Conservation (phyloP, 2,888 invertebrate species). For the Epicampocera succincta region DNA sequence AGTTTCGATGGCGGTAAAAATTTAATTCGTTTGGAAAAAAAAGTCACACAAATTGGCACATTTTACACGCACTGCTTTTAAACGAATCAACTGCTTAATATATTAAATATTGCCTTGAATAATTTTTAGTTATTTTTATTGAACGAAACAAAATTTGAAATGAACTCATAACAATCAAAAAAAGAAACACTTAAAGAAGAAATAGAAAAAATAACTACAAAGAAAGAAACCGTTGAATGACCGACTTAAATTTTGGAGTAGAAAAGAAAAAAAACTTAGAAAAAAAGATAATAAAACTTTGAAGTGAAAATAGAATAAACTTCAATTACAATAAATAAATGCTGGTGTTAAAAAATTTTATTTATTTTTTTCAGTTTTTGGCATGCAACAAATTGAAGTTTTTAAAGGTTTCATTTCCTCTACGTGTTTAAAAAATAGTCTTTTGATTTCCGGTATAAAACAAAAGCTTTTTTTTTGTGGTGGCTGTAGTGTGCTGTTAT, state of each 20-base stretch:
- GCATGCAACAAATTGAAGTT: conserved; percentile 5
- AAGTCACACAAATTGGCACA: conserved; percentile 34
- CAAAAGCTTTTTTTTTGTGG: not conserved
- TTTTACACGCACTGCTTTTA: conserved; percentile 1
- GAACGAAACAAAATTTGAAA: conserved; percentile 16
- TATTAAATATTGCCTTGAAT: conserved; percentile 11
- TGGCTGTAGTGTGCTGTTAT: too few species aligned
- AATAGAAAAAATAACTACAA: conserved; percentile 27
- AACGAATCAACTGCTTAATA: conserved; percentile 19
- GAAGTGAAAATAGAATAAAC: conserved; percentile 25
- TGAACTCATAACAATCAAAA: not conserved
- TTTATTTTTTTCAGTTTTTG: conserved; percentile 17
- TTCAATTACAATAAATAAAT: conserved; percentile 33
- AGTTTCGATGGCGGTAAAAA: conserved; percentile 1
- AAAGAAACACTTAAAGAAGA: conserved; percentile 29
- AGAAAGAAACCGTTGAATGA: conserved; percentile 58
- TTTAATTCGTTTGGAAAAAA: conserved; percentile 17
- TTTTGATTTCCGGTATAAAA: conserved; percentile 46
- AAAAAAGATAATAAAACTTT: conserved; percentile 19
- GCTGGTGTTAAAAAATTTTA: conserved; percentile 37
- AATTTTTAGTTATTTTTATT: conserved; percentile 26
- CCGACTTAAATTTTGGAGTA: conserved; percentile 51
- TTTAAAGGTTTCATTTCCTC: conserved; percentile 40
- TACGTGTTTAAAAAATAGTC: conserved; percentile 21
- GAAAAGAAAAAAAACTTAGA: conserved; percentile 7